Conservation (phyloP, 2,888 invertebrate genomes). For the Cantharis nigra region DNA sequence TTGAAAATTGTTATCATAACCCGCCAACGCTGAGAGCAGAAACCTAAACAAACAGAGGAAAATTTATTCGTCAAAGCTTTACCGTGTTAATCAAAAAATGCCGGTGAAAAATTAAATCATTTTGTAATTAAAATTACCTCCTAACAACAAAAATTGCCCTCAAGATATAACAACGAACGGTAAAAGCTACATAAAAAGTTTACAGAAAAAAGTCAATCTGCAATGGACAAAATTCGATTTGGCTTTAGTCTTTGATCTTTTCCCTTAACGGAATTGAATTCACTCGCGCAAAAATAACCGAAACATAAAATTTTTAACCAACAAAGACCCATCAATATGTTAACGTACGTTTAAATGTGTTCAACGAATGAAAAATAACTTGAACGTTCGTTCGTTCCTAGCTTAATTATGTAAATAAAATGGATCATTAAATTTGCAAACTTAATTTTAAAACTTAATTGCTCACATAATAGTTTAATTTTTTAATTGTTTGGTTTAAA, state of each 20-base stretch:
- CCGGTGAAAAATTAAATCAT: slow-evolving; percentile 7
- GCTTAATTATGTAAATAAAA: neutral
- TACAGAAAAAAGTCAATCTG: slow-evolving; percentile 24
- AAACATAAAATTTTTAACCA: slow-evolving; percentile 14
- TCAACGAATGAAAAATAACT: slow-evolving; percentile 4
- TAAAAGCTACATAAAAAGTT: slow-evolving; percentile 12
- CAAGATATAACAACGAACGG: neutral
- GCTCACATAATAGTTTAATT: neutral
- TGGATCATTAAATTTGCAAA: neutral
- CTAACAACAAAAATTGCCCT: slow-evolving; percentile 8
- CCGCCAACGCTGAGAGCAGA: neutral
- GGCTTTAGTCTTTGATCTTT: slow-evolving; percentile 21
- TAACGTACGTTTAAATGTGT: slow-evolving; percentile 14
- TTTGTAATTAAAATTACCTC: slow-evolving; percentile 4
- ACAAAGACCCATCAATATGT: slow-evolving; percentile 21
- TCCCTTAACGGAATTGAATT: slow-evolving; percentile 21
- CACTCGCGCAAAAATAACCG: slow-evolving; percentile 11
- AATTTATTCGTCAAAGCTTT: slow-evolving; percentile 11
- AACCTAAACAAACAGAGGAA: slow-evolving; percentile 7
- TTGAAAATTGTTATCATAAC: slow-evolving; percentile 11
- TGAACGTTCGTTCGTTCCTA: neutral
- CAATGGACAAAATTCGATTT: slow-evolving; percentile 25
- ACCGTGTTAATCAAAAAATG: slow-evolving; percentile 1
- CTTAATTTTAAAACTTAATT: neutral
- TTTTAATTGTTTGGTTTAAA: neutral